phyloP scores from a whole-genome alignment of 2,888 invertebrate genomes.

The Drosophila neotestacea region DNA sequence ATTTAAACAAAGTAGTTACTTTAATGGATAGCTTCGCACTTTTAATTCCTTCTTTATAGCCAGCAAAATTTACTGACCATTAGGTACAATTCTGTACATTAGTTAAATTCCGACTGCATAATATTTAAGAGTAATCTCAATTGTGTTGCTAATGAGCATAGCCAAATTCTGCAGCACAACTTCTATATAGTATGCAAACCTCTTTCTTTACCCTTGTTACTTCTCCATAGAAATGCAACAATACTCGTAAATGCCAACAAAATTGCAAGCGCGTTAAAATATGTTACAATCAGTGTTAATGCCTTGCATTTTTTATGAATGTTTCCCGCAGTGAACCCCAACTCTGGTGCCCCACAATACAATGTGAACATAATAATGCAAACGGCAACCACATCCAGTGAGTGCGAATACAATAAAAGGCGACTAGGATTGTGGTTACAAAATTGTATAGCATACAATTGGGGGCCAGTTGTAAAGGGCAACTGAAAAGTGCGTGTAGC shows the following conservation, averaged over 20 bases:
- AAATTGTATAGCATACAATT: constrained; percentile 60
- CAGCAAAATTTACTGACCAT: neutral
- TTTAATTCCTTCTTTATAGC: neutral
- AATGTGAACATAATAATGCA: constrained; percentile 61
- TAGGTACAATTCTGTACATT: neutral
- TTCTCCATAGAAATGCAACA: constrained; percentile 30
- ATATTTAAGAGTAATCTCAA: constrained; percentile 12
- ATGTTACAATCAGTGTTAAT: constrained; percentile 79
- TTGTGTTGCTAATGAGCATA: constrained; percentile 53
- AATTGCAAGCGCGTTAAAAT: constrained; percentile 61
- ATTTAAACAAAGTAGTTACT: no score
- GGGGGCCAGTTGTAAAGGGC: constrained; percentile 68
- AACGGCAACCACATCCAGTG: constrained; percentile 20
- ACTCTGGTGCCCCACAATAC: constrained; percentile 36
- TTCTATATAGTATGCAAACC: neutral
- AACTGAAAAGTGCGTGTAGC: constrained; percentile 36
- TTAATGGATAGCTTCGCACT: no score
- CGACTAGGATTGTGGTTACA: constrained; percentile 50
- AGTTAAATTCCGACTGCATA: neutral
- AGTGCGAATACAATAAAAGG: constrained; percentile 64
- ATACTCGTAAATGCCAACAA: constrained; percentile 56
- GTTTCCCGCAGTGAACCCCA: constrained; percentile 51
- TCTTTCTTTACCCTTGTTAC: neutral
- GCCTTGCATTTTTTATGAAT: constrained; percentile 73
- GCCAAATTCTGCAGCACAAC: constrained; percentile 6